phyloP scores from a whole-genome alignment of 1,140 invertebrate species.

The Cydia pomonella region DNA sequence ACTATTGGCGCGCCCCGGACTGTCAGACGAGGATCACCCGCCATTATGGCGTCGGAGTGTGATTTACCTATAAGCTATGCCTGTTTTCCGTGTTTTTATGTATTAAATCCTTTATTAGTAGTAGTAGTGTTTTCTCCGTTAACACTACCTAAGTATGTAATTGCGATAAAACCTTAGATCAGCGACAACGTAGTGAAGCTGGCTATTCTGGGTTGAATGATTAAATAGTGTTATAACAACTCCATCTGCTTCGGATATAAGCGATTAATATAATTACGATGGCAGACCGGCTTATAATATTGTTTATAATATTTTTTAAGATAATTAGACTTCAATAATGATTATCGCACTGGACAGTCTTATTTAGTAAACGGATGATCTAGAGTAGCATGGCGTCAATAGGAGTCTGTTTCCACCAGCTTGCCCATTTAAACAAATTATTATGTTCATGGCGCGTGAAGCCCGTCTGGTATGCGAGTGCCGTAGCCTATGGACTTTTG shows the following conservation, averaged over 20 bases:
- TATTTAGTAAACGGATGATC: background rate
- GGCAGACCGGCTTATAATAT: background rate
- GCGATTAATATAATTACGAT: conserved; percentile 14
- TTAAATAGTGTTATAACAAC: conserved; percentile 2
- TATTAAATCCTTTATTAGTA: too few species aligned
- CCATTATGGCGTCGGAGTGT: too few species aligned
- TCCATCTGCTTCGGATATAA: conserved; percentile 19
- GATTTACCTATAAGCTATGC: too few species aligned
- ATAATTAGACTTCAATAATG: conserved; percentile 15
- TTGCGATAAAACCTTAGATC: background rate
- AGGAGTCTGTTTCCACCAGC: background rate
- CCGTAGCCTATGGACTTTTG: too few species aligned
- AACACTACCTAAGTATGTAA: too few species aligned
- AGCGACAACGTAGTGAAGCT: background rate
- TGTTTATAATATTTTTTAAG: background rate
- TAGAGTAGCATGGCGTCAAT: background rate
- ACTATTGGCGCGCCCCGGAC: too few species aligned
- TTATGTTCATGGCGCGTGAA: too few species aligned
- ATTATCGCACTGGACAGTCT: background rate
- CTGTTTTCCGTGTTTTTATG: too few species aligned
- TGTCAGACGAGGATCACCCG: too few species aligned
- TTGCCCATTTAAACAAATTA: background rate
- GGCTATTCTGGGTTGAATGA: background rate
- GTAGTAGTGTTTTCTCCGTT: too few species aligned
- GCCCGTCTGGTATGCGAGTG: too few species aligned